A percentile compares a stretch with the other conserved stretches of the same genome.
Evolutionary conservation across 2,113 vertebrate species (phyloP).

Genomic region (Boulengeromyrus knoepffleri): DNA sequence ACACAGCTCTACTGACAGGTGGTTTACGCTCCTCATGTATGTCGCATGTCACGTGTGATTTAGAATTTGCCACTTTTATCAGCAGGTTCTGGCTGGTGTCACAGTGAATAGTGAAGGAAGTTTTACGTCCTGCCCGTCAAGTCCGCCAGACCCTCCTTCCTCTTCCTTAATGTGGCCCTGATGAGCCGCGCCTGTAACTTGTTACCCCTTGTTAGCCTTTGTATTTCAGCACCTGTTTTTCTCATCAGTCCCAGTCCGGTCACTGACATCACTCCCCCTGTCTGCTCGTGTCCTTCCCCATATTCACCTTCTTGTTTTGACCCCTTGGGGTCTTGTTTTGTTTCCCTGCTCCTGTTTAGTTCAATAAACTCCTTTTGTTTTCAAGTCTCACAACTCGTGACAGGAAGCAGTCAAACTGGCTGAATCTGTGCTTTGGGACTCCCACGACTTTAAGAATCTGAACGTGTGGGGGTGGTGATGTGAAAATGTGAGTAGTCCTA

Average conservation of each 20-base stretch:
- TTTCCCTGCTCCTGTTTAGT: not conserved
- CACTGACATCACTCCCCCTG: not conserved
- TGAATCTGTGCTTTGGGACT: not conserved
- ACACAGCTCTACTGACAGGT: not conserved
- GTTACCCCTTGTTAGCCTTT: not conserved
- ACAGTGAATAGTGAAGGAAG: not conserved
- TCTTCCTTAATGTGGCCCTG: not conserved
- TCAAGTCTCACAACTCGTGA: not conserved
- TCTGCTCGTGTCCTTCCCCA: not conserved
- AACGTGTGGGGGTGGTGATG: not conserved
- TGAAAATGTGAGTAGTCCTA: not conserved
- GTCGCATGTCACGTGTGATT: not conserved
- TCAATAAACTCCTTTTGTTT: not conserved
- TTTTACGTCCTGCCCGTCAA: not conserved
- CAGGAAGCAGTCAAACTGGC: not conserved
- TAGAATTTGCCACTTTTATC: not conserved
- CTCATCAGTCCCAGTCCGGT: not conserved
- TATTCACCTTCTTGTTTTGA: not conserved
- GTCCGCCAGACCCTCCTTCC: not conserved
- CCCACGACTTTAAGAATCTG: not conserved
- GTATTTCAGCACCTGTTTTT: not conserved
- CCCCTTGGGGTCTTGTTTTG: not conserved
- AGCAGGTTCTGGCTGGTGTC: not conserved
- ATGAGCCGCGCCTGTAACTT: not conserved
- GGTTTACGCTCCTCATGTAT: not conserved